Conservation (phyloP, 2,113 vertebrate genomes). For the Suricata suricatta region DNA sequence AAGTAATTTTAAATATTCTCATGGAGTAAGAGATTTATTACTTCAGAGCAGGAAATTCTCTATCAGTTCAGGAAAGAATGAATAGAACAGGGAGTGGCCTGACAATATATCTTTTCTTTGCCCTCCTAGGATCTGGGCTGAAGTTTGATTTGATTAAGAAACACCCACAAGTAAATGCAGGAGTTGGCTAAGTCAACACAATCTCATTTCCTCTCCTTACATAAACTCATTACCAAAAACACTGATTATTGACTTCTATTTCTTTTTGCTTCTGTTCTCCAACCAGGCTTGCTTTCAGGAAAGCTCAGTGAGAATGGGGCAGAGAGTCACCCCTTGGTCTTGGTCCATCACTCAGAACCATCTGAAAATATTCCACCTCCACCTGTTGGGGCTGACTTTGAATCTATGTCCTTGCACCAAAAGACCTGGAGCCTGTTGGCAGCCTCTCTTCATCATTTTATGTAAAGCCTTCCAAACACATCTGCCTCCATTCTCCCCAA, state of each 20-base stretch:
- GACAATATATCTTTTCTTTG: constrained; percentile 39
- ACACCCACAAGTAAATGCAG: constrained; percentile 46
- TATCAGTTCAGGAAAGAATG: background rate
- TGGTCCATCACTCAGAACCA: background rate
- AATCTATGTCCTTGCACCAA: background rate
- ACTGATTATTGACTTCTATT: background rate
- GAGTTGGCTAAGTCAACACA: background rate
- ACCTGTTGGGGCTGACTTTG: background rate
- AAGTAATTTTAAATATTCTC: background rate
- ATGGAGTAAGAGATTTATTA: background rate
- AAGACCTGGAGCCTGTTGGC: background rate
- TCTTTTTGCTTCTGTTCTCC: background rate
- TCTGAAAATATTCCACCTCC: constrained; percentile 3
- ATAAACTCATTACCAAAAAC: constrained; percentile 56
- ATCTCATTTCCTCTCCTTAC: constrained; percentile 63
- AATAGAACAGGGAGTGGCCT: background rate
- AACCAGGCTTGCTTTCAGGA: background rate
- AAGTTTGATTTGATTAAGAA: constrained; percentile 55
- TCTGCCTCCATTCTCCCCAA: background rate
- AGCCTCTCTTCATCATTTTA: background rate
- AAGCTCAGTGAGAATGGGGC: no score
- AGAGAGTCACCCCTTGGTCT: background rate
- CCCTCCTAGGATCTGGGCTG: constrained; percentile 4
- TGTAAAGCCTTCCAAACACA: background rate
- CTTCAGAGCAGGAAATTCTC: constrained; percentile 48